phyloP scores from a whole-genome alignment of 2,888 invertebrate species.

The Leptopterna dolabrata region DNA sequence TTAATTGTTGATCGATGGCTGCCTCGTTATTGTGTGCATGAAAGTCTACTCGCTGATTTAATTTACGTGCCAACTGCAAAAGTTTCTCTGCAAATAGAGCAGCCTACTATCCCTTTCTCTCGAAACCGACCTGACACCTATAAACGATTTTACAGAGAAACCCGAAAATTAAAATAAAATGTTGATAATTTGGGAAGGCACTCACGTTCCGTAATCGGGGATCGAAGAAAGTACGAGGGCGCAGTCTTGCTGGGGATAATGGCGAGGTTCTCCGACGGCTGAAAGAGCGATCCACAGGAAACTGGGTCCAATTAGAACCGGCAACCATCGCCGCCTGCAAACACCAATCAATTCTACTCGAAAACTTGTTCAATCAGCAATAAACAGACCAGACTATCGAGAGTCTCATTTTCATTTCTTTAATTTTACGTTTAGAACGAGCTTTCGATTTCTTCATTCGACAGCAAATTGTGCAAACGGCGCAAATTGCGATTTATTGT shows the following conservation, averaged over 20 bases:
- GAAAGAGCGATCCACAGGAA: slow-evolving; percentile 9
- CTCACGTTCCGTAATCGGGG: slow-evolving; percentile 20
- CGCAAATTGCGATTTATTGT: too few relatives aligned
- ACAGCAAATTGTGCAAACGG: too few relatives aligned
- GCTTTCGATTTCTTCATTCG: neutral
- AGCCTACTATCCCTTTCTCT: neutral
- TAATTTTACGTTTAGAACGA: neutral
- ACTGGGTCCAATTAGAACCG: slow-evolving; percentile 24
- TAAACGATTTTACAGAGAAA: neutral
- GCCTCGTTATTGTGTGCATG: too few relatives aligned
- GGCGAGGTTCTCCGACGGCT: neutral
- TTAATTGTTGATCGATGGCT: too few relatives aligned
- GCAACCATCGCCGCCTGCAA: neutral
- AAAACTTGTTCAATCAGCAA: neutral
- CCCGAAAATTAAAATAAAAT: neutral
- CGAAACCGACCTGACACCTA: neutral
- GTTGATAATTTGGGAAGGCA: neutral
- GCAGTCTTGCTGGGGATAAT: neutral
- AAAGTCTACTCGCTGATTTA: too few relatives aligned
- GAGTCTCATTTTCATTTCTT: neutral
- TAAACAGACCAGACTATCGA: neutral
- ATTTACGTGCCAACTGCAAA: too few relatives aligned
- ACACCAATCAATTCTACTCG: neutral
- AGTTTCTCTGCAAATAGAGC: too few relatives aligned
- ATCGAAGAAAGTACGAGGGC: slow-evolving; percentile 30